Base-by-base conservation (phyloP, 2,113 vertebrate species). In the Panthera tigris region DNA sequence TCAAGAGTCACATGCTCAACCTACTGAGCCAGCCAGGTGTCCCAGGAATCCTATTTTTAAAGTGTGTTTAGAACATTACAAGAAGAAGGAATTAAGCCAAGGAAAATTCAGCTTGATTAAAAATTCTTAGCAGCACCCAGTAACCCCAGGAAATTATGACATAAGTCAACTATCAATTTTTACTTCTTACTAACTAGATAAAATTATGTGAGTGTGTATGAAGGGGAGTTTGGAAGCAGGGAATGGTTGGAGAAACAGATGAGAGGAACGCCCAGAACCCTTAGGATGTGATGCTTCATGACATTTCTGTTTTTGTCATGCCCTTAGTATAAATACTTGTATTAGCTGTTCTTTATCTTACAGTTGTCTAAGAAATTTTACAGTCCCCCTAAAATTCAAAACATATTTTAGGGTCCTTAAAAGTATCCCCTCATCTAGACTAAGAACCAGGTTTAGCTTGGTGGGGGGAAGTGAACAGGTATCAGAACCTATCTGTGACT, bases 31-130 rank as follows among this genome's bases (percentile, higher is more conserved):
- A 78, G 27, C 74, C 74, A 31, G 41, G 25, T 78, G 41, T 41
- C 27, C 41, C 27, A 84, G 95, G 9, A 95, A 61, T 41, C 29
- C 52, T 94, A 97, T 19, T 97, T 94, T 98, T 94, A 92, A 89
- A 31, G 69, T 95, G 9, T 65, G 82, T 93, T 91, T 96, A 86
- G 36, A 92, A 41, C 9, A 41, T 78, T 94, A 61, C 79, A 89
- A 33, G n/a, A 74, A 57, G 16, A 92, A 79, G 74, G n/a, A 89
- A 76, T 69, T 94, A 69, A 92, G 81, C 48, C 95, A 84, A 97
- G 94, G 74, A 93, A 98, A 97, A 79, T n/a, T 66, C 61, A 66
- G 52, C 29, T 63, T 71, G 63, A 84, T 89, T 93, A 76, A 95
- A 80, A 95, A n/a, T 92, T 78, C 41, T 55, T 74, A 88, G 31